Evolutionary conservation across 2,113 vertebrate species (phyloP), one percentile per base, ranked within the genome.

Genomic region (Platycercus adscitus): DNA sequence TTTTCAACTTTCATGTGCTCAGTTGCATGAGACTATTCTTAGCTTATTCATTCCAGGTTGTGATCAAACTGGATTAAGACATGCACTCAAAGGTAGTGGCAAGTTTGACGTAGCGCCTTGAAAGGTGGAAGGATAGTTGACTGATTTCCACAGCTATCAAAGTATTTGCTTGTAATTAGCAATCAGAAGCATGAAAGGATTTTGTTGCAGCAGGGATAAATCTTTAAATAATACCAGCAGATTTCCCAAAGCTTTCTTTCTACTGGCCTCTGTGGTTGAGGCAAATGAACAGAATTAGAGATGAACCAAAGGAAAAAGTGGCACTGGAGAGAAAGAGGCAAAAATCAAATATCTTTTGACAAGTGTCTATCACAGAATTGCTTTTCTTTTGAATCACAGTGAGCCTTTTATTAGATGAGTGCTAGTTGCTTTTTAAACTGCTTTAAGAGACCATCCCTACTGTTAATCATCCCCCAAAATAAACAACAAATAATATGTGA

Each of bases 1-100:
- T 89, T 93, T 95, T 92, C 84, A 88, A 28, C 75, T 95, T 93
- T 72, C 55, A 50, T 83, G n/a, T 63, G 46, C 58, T 94, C 71
- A 61, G 76, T 88, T 85, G 73, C 75, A 86, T 69, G 58, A 76
- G 29, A 33, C 81, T 96, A 55, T 96, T 95, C 85, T 95, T 95
- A 93, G 89, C 4, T 89, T 81, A 44, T 49, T 87, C 88, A 65
- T 82, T 93, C 56, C 35, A 71, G 60, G 64, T 91, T 92, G 77
- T 92, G 94, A 96, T 96, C 95, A 96, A 96, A 91, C 88, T 79
- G 76, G 72, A 93, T 96, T 89, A 96, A 95, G 89, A 89, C 17
- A n/a, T 78, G 60, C 29, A 69, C 86, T 95, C 77, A 14, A 87
- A 86, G 1, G 6, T 29, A 47, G 60, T 82, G 95, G 89, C 92